Evolutionary conservation across 2,888 invertebrate species (phyloP).

Genomic region (Cordylochernes scorpioides): DNA sequence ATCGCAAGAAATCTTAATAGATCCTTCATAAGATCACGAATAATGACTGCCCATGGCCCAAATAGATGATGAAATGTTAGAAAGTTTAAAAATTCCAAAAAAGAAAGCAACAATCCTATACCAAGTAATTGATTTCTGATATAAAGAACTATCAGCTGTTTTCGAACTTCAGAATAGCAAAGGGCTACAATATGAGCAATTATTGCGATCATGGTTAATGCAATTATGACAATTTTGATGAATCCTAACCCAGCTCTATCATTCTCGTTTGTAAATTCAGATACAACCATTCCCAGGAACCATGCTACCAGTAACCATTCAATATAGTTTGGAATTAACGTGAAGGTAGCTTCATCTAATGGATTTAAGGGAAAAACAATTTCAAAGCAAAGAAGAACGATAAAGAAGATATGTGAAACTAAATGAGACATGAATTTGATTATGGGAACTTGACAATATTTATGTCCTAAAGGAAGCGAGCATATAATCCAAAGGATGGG

Average conservation of each 20-base stretch:
- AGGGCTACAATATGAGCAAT: constrained; percentile 54
- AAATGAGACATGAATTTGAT: constrained; percentile 99
- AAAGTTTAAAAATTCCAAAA: constrained; percentile 90
- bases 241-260: constrained; percentile 89
- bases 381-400: constrained; percentile 65
- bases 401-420: constrained; percentile 89
- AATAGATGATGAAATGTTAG: constrained; percentile 95
- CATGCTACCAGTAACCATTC: constrained; percentile 84
- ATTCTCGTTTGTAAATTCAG: constrained; percentile 88
- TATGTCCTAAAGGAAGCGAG: constrained; percentile 75
- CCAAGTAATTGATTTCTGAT: constrained; percentile 91
- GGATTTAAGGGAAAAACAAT: constrained; percentile 23
- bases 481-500: constrained; percentile 90
- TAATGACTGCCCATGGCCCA: constrained; percentile 99
- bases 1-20: constrained; percentile 54
- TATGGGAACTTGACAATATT: constrained; percentile 89
- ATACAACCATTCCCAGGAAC: constrained; percentile 74
- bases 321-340: constrained; percentile 68
- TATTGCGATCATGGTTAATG: constrained; percentile 61
- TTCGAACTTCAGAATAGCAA: constrained; percentile 20
- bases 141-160: constrained; percentile 55
- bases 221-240: constrained; percentile 29
- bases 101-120: constrained; percentile 71
- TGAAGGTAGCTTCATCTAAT: constrained; percentile 22
- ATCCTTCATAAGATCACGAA: constrained; percentile 31